These are phyloP conservation scores for Andrena haemorrhoa DNA, from an alignment of 2,888 invertebrate genomes.

Conservation along the genomic window DNA sequence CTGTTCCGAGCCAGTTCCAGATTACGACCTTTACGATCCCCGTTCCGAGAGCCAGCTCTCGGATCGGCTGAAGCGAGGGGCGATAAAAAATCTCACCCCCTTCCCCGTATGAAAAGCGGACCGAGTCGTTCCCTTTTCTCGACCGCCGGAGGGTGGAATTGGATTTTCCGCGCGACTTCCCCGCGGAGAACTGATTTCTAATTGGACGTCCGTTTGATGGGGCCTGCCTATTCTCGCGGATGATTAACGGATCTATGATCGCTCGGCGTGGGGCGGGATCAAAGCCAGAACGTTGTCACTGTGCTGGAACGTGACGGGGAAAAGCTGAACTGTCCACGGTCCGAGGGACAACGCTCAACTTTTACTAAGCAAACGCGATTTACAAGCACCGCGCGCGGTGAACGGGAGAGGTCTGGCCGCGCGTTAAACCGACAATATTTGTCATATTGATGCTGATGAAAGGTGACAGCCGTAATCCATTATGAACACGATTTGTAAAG, in stretches of 20 bases:
- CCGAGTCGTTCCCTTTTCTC: conserved; percentile 29
- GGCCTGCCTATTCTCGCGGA: not conserved
- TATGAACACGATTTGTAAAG: conserved; percentile 53
- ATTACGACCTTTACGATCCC: conserved; percentile 65
- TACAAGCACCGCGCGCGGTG: conserved; percentile 1
- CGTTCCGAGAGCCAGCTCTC: conserved; percentile 32
- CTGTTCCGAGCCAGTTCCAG: conserved; percentile 67
- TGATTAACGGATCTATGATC: not conserved
- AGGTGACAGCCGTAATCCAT: conserved; percentile 51
- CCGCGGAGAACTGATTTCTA: conserved; percentile 30
- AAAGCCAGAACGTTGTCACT: too few relatives aligned
- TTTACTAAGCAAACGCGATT: conserved; percentile 18
- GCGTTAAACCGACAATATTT: conserved; percentile 44
- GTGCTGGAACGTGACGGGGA: too few relatives aligned
- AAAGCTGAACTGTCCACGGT: too few relatives aligned
- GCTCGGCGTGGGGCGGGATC: not conserved
- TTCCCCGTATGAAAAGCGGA: conserved; percentile 2
- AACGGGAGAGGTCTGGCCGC: conserved; percentile 6
- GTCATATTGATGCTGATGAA: conserved; percentile 44
- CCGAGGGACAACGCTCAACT: not conserved
- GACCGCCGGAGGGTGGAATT: conserved; percentile 15
- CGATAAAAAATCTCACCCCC: conserved; percentile 47
- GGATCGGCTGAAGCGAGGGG: conserved; percentile 11
- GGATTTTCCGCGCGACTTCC: conserved; percentile 34
- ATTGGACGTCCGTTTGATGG: conserved; percentile 9